Percentiles rank a stretch among this genome's conserved stretches.
phyloP scores from a whole-genome alignment of 2,113 vertebrate species.

The Hippoglossus stenolepis region DNA sequence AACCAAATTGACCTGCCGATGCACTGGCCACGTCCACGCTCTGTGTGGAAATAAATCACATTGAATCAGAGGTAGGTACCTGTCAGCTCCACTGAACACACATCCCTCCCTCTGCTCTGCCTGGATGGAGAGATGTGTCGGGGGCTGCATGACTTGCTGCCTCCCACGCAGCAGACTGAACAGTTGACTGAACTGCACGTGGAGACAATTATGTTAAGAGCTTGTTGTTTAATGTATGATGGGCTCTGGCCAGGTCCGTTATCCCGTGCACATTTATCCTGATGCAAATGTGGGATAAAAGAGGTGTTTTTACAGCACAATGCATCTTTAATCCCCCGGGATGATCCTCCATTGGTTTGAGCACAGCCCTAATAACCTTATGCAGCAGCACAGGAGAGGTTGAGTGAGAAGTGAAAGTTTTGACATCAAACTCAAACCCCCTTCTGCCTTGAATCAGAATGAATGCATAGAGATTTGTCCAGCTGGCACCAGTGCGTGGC shows the following conservation, averaged over 20 bases:
- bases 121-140: constrained; percentile 31
- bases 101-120: constrained; percentile 40
- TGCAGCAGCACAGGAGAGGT: neutral
- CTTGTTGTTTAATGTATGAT: constrained; percentile 13
- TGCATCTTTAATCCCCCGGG: constrained; percentile 8
- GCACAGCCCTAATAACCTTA: constrained; percentile 5
- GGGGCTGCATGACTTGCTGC: constrained; percentile 11
- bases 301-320: neutral
- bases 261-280: constrained; percentile 2
- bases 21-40: constrained; percentile 52
- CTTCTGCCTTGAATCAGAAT: constrained; percentile 18
- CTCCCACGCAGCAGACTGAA: constrained; percentile 44
- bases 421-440: constrained; percentile 9
- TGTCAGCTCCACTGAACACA: constrained; percentile 62
- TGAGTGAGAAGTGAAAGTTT: constrained; percentile 19
- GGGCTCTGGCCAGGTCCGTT: neutral
- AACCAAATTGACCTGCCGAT: constrained; percentile 75
- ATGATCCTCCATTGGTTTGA: constrained; percentile 3
- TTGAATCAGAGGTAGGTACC: constrained; percentile 67
- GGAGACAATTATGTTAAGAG: constrained; percentile 29
- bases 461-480: constrained; percentile 40
- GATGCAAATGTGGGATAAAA: constrained; percentile 3
- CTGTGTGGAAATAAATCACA: constrained; percentile 74
- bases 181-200: constrained; percentile 35
- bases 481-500: constrained; percentile 20